Percentiles rank a stretch among this genome's conserved stretches.
phyloP scores from a whole-genome alignment of 2,113 vertebrate species.

The Leuciscus idus region DNA sequence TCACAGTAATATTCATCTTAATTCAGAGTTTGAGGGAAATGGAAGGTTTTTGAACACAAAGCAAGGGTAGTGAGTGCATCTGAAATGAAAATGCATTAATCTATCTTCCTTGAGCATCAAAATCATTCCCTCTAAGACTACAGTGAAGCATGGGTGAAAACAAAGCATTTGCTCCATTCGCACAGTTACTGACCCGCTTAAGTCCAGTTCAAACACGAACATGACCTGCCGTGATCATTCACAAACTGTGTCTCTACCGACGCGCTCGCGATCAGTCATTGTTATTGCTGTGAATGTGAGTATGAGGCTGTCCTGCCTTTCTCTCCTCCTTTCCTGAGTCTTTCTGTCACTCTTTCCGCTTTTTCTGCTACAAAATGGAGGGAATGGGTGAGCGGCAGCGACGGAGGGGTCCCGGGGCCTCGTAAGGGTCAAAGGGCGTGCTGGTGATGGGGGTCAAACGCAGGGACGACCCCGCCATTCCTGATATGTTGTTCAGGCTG shows the following conservation, averaged over 20 bases:
- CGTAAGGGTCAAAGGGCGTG: slow-evolving; percentile 78
- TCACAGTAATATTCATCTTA: slow-evolving; percentile 23
- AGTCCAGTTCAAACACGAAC: neutral
- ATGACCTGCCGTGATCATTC: neutral
- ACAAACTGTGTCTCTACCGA: slow-evolving; percentile 43
- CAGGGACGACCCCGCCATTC: slow-evolving; percentile 84
- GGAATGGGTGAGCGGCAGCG: slow-evolving; percentile 87
- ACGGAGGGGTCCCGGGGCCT: slow-evolving; percentile 82
- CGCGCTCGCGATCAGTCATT: slow-evolving; percentile 55
- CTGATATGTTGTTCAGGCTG: slow-evolving; percentile 91
- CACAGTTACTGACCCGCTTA: neutral
- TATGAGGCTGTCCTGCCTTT: slow-evolving; percentile 26
- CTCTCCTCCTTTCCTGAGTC: slow-evolving; percentile 49
- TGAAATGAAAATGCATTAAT: neutral
- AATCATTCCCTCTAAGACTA: neutral
- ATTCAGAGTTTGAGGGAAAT: neutral
- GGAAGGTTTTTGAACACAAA: neutral
- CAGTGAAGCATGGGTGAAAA: neutral
- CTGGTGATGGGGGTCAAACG: slow-evolving; percentile 85
- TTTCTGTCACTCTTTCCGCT: neutral
- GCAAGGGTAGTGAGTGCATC: neutral
- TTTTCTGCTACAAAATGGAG: slow-evolving; percentile 85
- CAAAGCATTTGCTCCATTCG: neutral
- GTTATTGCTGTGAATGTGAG: slow-evolving; percentile 71
- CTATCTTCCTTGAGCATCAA: neutral